A percentile compares a stretch with the other conserved stretches of the same genome.
Conservation (phyloP, 2,888 invertebrate genomes). For the Cantharis rustica region DNA sequence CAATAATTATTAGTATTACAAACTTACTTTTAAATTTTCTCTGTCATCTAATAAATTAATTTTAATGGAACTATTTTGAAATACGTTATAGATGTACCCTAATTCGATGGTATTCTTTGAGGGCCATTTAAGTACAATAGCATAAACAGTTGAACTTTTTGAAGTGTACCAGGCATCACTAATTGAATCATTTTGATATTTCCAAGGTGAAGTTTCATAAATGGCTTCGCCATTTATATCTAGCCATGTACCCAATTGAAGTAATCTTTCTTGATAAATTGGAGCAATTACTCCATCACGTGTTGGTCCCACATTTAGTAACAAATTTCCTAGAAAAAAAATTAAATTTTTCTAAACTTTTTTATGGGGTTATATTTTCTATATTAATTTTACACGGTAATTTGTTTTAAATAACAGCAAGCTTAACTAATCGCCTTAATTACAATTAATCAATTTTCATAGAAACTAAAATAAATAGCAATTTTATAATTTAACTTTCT, state of each 20-base stretch:
- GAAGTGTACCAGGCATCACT: conserved; percentile 75
- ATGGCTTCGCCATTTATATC: conserved; percentile 85
- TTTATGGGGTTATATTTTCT: too few relatives aligned
- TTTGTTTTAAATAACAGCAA: too few relatives aligned
- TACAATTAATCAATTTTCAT: too few relatives aligned
- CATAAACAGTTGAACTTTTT: conserved; percentile 63
- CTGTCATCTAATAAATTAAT: conserved; percentile 61
- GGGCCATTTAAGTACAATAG: conserved; percentile 73
- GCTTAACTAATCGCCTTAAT: too few relatives aligned
- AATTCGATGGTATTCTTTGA: conserved; percentile 59
- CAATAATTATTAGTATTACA: not conserved
- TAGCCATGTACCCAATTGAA: conserved; percentile 81
- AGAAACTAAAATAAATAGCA: too few relatives aligned
- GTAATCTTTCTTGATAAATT: conserved; percentile 84
- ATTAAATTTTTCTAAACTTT: too few relatives aligned
- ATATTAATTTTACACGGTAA: too few relatives aligned
- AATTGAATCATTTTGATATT: conserved; percentile 76
- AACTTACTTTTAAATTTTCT: conserved; percentile 43
- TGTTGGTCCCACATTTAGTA: conserved; percentile 88
- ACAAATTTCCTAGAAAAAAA: conserved; percentile 66
- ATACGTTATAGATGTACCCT: conserved; percentile 51
- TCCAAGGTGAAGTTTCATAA: conserved; percentile 79
- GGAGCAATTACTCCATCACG: conserved; percentile 85
- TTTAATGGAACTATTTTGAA: conserved; percentile 39
- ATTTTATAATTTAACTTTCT: too few relatives aligned